phyloP scores from a whole-genome alignment of 2,113 vertebrate species.

The Leiothrix lutea region DNA sequence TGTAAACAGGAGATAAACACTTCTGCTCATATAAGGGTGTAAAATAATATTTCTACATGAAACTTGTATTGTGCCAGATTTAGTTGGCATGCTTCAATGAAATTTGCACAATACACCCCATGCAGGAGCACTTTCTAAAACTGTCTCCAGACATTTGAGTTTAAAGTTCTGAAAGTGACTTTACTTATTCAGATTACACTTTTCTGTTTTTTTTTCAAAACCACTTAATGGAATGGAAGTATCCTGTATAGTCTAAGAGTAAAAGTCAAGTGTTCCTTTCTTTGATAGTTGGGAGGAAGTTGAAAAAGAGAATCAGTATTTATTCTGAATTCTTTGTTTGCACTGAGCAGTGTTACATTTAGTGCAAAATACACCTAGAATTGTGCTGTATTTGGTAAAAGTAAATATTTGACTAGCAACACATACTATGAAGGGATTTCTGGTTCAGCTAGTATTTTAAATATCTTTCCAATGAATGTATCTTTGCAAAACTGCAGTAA shows the following conservation, averaged over 20 bases:
- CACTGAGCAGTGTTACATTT: background rate
- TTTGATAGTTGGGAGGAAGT: fast-evolving
- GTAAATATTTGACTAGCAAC: background rate
- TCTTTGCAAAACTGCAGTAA: background rate
- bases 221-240: background rate
- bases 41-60: background rate
- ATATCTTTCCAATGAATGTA: background rate
- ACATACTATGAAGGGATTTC: background rate
- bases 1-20: background rate
- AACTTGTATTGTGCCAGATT: background rate
- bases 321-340: background rate
- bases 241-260: background rate
- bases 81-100: background rate
- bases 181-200: background rate
- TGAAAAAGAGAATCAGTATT: background rate
- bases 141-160: background rate
- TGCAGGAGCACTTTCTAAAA: background rate
- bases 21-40: background rate
- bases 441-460: background rate
- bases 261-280: background rate
- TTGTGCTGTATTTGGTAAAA: background rate
- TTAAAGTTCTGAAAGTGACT: background rate
- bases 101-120: background rate
- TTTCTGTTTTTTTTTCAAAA: background rate
- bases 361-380: background rate